phyloP scores from a whole-genome alignment of 2,888 invertebrate species.

The Hydrotaea cyrtoneurina region DNA sequence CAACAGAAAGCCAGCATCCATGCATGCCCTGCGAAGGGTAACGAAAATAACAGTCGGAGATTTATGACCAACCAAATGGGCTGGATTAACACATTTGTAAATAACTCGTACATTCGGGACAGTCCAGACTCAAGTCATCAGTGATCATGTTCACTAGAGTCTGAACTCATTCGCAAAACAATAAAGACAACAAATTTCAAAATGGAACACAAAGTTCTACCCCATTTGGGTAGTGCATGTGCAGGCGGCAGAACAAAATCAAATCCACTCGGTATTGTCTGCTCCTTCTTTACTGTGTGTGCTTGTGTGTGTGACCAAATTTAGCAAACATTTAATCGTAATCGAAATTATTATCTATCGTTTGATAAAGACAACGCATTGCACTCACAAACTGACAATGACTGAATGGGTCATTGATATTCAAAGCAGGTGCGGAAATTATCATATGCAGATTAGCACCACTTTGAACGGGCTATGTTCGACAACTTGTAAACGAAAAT shows the following conservation, averaged over 20 bases:
- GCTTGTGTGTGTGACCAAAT: neutral
- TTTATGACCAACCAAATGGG: too few relatives aligned
- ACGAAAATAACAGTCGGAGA: too few relatives aligned
- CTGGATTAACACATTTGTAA: too few relatives aligned
- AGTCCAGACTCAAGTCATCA: too few relatives aligned
- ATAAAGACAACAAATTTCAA: too few relatives aligned
- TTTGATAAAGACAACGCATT: neutral
- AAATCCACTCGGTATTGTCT: neutral
- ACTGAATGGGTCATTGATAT: slow-evolving; percentile 48
- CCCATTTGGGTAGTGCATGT: neutral
- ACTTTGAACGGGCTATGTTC: slow-evolving; percentile 46
- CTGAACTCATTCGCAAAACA: too few relatives aligned
- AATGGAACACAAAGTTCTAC: too few relatives aligned
- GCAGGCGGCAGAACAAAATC: neutral
- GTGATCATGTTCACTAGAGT: too few relatives aligned
- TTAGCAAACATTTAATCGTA: too few relatives aligned
- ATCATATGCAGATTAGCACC: slow-evolving; percentile 54
- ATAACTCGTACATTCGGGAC: too few relatives aligned
- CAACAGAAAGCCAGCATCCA: neutral
- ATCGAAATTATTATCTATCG: neutral
- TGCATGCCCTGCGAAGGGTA: neutral
- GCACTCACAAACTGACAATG: neutral
- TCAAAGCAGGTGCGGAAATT: slow-evolving; percentile 64
- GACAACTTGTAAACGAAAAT: slow-evolving; percentile 39
- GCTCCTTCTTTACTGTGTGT: neutral